Percentiles rank a stretch among this genome's conserved stretches.
These are phyloP conservation scores for Rallus crepitans DNA, from an alignment of 2,797 vertebrate genomes.

Conservation along the genomic window DNA sequence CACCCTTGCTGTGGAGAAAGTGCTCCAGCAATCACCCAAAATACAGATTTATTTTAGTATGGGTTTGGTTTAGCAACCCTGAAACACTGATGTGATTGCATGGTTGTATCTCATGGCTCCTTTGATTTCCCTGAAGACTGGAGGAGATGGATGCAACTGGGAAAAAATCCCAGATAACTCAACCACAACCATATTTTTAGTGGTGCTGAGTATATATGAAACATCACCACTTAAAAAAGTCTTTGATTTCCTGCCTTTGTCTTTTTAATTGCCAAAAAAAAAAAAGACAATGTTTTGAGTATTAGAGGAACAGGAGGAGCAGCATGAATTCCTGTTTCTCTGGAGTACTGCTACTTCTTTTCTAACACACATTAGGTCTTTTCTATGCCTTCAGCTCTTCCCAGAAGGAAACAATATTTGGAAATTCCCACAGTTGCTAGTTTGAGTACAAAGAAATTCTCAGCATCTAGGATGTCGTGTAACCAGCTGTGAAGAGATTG, in stretches of 20 bases:
- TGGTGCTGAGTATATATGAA: not conserved
- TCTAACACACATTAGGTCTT: not conserved
- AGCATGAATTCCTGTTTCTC: conserved; percentile 38
- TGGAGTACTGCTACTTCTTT: not conserved
- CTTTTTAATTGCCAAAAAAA: not conserved
- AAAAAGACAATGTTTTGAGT: not conserved
- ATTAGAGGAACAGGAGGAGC: conserved; percentile 10
- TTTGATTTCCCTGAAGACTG: not conserved
- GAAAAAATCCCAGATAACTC: not conserved
- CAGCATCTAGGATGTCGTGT: not conserved
- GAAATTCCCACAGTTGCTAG: conserved; percentile 8
- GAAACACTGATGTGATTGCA: not conserved
- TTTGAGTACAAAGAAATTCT: conserved; percentile 15
- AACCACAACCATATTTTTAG: not conserved
- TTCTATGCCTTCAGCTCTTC: not conserved
- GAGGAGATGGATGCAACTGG: not conserved
- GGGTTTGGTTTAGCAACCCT: not conserved
- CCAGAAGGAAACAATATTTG: conserved; percentile 42
- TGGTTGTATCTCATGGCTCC: not conserved
- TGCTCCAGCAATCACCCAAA: not conserved
- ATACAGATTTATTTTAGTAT: not conserved
- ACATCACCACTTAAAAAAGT: not conserved
- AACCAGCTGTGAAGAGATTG: not conserved
- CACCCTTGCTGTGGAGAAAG: not conserved
- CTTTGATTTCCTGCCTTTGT: conserved; percentile 57